Percentiles rank a stretch among this genome's conserved stretches.
These are phyloP conservation scores for Lepus europaeus DNA, from an alignment of 2,113 vertebrate species.

Conservation along the genomic window DNA sequence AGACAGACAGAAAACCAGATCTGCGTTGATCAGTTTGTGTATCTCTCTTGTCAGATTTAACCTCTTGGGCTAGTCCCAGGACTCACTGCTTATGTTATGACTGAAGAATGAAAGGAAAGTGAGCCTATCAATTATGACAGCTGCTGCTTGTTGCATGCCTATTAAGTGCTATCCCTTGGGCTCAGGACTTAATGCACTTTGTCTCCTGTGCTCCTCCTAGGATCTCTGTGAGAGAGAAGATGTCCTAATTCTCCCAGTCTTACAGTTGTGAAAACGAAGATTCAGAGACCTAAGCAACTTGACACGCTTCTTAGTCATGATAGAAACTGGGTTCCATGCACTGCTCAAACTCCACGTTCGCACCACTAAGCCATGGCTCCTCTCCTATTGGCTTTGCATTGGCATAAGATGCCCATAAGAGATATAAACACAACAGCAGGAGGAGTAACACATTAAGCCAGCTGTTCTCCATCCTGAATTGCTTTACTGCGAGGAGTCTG, in stretches of 20 bases:
- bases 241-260: neutral
- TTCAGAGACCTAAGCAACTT: neutral
- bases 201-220: neutral
- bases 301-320: neutral
- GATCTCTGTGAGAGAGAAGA: neutral
- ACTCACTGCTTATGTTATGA: neutral
- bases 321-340: neutral
- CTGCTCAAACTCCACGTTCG: neutral
- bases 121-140: neutral
- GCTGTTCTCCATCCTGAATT: neutral
- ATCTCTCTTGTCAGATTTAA: neutral
- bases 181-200: neutral
- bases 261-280: neutral
- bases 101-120: neutral
- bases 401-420: neutral
- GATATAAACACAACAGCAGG: neutral
- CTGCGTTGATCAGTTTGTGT: neutral
- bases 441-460: neutral
- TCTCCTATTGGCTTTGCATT: neutral
- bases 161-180: neutral
- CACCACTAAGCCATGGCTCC: neutral
- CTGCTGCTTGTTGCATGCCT: neutral
- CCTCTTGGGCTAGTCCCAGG: neutral
- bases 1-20: neutral
- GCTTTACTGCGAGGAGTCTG: neutral